Evolutionary conservation across 1,140 invertebrate species (phyloP), one percentile per base, ranked within the genome.

Genomic region (Cyrtorhinus lividipennis): DNA sequence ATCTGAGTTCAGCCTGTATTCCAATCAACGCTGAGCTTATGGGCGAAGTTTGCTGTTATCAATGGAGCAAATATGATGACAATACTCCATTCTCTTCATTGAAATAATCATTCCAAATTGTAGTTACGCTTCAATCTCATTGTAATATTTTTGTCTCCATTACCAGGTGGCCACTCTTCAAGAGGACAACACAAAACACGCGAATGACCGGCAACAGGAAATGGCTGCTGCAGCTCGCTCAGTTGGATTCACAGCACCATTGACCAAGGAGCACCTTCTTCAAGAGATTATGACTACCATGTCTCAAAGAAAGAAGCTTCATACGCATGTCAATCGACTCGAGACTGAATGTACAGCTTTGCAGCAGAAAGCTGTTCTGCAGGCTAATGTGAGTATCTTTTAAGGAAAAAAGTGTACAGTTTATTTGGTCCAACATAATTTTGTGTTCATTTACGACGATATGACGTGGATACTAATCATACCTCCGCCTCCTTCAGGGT

Each of bases 271-370:
- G 71, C 83, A 84, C 66, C 85, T 92, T 67, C 72, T 92, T 45
- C 85, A 86, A 70, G 90, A 94, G 74, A 91, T 94, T 64, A 87
- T 84, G 2, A 81, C 84, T 1, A 91, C 88, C 8, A 73, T 92
- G 61, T 79, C 83, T 2, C 86, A 90, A 61, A 78, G 88, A 13
- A 92, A 92, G 72, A 81, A 87, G 67, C 74, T 93, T 22, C 85
- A 89, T 64, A 81, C 81, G 25, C 86, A 90, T 73, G 75, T 77
- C 57, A 64, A 81, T 61, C 78, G 83, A 72, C 73, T 88, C 69
- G 82, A 67, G 59, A 45, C 53, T 25, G 65, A 67, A 46, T 24
- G 64, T 12, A 57, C 25, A 15, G 30, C 56, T 18, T 44, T 65
- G 22, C 62, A 66, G 57, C 45, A 65, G 24, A 38, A 58, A 12